These are phyloP conservation scores for Leucophora obtusa DNA, from an alignment of 2,888 invertebrate genomes.

Conservation along the genomic window DNA sequence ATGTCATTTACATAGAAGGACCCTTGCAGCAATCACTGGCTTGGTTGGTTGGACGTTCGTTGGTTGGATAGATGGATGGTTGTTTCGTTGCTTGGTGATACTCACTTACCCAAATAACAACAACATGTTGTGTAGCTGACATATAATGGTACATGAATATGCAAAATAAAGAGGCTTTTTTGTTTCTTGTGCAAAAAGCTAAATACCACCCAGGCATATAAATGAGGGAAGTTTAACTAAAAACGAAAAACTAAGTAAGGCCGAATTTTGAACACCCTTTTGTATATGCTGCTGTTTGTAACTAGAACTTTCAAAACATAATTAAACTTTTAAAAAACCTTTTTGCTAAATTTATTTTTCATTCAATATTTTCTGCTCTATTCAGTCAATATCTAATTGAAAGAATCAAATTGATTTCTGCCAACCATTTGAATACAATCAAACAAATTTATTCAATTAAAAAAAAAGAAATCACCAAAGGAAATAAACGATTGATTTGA, in stretches of 20 bases:
- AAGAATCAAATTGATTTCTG: too few species aligned
- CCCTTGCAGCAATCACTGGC: background rate
- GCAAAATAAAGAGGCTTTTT: conserved; percentile 3
- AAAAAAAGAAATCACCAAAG: too few species aligned
- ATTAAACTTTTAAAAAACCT: too few species aligned
- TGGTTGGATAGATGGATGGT: background rate
- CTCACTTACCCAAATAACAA: background rate
- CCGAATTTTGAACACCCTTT: too few species aligned
- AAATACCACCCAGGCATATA: conserved; percentile 2
- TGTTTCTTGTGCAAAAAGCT: background rate
- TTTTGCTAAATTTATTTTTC: too few species aligned
- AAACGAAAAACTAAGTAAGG: background rate
- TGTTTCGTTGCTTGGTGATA: background rate
- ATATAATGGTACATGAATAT: conserved; percentile 5
- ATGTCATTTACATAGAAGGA: conserved; percentile 3
- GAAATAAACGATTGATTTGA: too few species aligned
- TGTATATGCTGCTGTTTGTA: too few species aligned
- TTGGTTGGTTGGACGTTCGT: background rate
- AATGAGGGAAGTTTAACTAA: conserved; percentile 1
- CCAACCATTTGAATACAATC: too few species aligned
- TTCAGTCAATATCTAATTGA: too few species aligned
- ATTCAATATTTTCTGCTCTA: too few species aligned
- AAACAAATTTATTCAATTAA: too few species aligned
- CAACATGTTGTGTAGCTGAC: background rate
- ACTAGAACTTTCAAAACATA: too few species aligned